Conservation (phyloP, 2,888 invertebrate genomes). For the Drosophila quinaria region DNA sequence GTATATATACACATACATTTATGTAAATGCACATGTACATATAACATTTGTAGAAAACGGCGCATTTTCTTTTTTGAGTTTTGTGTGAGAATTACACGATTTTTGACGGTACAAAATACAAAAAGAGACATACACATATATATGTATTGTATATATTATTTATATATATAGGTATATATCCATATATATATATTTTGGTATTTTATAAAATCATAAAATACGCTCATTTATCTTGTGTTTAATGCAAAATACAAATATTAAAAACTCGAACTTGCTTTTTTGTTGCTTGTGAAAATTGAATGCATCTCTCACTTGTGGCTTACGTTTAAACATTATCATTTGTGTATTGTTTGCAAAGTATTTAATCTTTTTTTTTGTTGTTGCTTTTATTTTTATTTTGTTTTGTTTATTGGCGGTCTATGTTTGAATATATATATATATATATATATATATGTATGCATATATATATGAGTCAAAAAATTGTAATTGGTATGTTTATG, state of each 20-base stretch:
- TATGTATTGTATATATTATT: conserved; percentile 59
- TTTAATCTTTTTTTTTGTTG: conserved; percentile 26
- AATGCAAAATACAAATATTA: conserved; percentile 78
- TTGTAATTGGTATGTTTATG: conserved; percentile 64
- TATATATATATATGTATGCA: conserved; percentile 25
- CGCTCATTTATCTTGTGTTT: conserved; percentile 51
- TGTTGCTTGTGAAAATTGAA: conserved; percentile 68
- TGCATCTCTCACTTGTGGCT: conserved; percentile 73
- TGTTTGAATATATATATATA: conserved; percentile 54
- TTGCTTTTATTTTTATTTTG: conserved; percentile 29
- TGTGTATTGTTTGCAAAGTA: conserved; percentile 48
- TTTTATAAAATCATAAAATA: conserved; percentile 79
- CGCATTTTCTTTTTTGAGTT: conserved; percentile 53
- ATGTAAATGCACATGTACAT: conserved; percentile 37
- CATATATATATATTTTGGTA: conserved; percentile 50
- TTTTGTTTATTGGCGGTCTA: conserved; percentile 71
- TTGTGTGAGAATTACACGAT: conserved; percentile 73
- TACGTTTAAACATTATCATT: conserved; percentile 60
- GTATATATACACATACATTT: conserved; percentile 34
- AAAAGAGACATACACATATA: conserved; percentile 73
- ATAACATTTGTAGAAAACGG: conserved; percentile 60
- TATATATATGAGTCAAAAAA: conserved; percentile 60
- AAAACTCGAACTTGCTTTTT: conserved; percentile 61
- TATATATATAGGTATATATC: conserved; percentile 40
- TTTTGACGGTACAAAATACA: conserved; percentile 78